Evolutionary conservation across 2,888 invertebrate genomes (phyloP), one percentile per base, ranked within the genome.

Genomic region (Callinectes sapidus): DNA sequence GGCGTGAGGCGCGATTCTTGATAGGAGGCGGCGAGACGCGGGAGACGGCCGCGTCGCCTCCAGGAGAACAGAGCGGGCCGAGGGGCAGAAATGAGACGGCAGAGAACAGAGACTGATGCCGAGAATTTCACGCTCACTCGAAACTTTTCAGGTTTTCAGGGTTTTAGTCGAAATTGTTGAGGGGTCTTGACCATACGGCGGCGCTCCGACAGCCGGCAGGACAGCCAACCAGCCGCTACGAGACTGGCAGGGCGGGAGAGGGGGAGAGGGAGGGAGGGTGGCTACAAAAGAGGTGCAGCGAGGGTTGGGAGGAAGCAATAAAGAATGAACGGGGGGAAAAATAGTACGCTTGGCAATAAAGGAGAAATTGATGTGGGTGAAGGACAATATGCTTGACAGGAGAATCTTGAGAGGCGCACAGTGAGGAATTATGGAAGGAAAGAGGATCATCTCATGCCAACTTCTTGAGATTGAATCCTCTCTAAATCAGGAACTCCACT

Each of bases 131-230:
- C 91, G 66, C 91, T 91, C 61, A 61, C 87, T 54, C 87, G 87
- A 87, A 91, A 91, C 91, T 91, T 91, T 91, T 87, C 91, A 91
- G 66, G 61, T 87, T 66, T 91, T 66, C 35, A 39, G 61, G 61
- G 35, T 71, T 71, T 90, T 39, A 42, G 90, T 39, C 77, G 66
- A 90, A 90, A 71, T 90, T 90, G 90, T 90, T 71, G 77, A 66
- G 90, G 89, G 42, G 48, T 71, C 48, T 71, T 61, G 77, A 71
- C 90, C 90, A 90, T 90, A 66, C 71, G 28, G 39, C 55, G 48
- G 39, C 55, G 48, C 48, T 48, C 66, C n/a, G 90, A 81, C 39
- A 85, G 42, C 54, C 42, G 32, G 32, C 10, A 32, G 32, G 61
- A 55, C 28, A 54, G 55, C 48, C 48, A 48, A 48, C 48, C 48